Base-by-base conservation (phyloP, 2,888 invertebrate species). In the Neuroscelio doddi region DNA sequence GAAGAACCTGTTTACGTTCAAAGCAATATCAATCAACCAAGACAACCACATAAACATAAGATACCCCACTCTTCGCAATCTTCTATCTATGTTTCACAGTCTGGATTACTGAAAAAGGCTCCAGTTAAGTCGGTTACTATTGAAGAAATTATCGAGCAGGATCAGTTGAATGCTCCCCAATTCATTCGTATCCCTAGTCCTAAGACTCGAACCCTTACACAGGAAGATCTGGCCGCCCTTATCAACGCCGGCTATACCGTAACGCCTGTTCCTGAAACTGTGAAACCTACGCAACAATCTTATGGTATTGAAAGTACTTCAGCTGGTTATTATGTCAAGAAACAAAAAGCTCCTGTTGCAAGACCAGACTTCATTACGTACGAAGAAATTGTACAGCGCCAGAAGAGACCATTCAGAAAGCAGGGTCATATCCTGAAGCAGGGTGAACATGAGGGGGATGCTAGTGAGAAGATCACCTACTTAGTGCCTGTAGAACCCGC, bases 201-300 rank as follows among this genome's bases (percentile, higher is more conserved):
- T 0, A 82, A 79, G 27, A 69, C 68, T n/a, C 79, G 74, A 14
- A 67, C 78, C 0, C 41, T 82, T 1, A 78, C 80, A 10, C 81
- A 80, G 16, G 80, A 81, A 10, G 82, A 84, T 41, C 61, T 82
- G 9, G 73, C 80, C 1, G 77, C 77, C 24, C 66, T 84, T 8
- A 78, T 84, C 14, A 81, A 81, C 32, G 81, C 83, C 3, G 83
- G 82, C 3, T 84, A 82, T 51, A 80, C 80, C 10, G 82, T 82
- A 1, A 81, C 82, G 0, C 82, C 82, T 1, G 76, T 81, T 12
- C 76, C 81, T 5, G 78, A 78, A 5, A 53, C 73, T 0, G 71
- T 68, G 0, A 77, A 77, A 16, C 70, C 80, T 0, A 75, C 74
- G 1, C 78, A 75, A 24, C 75, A 69, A 9, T 55, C 69, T 8